Conservation (phyloP, 37 sponge, comb jelly and placozoan genomes). For the Cliona cf. orientalis region DNA sequence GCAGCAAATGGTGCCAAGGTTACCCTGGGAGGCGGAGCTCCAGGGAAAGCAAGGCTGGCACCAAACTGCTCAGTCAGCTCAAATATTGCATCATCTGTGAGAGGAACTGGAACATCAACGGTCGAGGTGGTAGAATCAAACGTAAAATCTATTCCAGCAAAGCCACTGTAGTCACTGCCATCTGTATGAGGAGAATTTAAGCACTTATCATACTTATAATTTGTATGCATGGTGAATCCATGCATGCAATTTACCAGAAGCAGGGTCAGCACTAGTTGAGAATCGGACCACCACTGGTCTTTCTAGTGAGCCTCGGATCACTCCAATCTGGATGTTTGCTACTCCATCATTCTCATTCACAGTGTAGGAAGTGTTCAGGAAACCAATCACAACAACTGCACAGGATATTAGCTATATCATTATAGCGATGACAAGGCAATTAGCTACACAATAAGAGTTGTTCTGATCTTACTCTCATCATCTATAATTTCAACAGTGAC, state of each 20-base stretch:
- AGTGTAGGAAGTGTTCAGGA: not conserved
- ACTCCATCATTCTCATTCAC: not conserved
- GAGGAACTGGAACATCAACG: no score
- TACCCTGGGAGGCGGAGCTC: no score
- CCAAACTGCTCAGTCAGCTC: no score
- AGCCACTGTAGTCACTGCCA: no score
- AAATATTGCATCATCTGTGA: no score
- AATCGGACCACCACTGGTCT: not conserved
- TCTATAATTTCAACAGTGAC: constrained; percentile 8
- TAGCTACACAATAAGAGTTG: not conserved
- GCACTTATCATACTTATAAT: no score
- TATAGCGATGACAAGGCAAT: not conserved
- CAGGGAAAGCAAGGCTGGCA: no score
- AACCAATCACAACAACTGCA: not conserved
- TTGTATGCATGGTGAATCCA: no score
- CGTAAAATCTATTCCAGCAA: no score
- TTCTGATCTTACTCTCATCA: constrained; percentile 17
- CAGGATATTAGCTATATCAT: no score
- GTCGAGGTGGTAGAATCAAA: no score
- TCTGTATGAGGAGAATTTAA: no score
- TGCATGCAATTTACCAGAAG: not conserved
- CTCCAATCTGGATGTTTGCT: constrained; percentile 1
- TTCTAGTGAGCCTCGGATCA: not conserved
- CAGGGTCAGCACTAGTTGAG: not conserved
- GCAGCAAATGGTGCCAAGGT: not conserved